Base-by-base conservation (phyloP, 1,140 invertebrate genomes). In the Drosophila baimaii region DNA sequence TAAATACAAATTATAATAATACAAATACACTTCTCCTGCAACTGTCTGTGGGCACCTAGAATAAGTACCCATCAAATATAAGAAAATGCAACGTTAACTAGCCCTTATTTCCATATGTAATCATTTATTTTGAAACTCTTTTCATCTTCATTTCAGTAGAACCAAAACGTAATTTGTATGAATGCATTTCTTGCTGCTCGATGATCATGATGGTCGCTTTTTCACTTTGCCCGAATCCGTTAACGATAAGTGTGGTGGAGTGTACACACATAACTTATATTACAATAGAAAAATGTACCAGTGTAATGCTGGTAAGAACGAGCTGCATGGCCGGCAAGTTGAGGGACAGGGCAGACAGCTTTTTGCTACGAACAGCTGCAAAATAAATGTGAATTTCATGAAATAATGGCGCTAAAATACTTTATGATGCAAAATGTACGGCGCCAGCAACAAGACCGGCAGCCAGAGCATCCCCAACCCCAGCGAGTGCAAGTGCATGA, bases 341-440 rank as follows among this genome's bases (percentile, higher is more conserved):
- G 46, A 54, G 58, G 35, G 55, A 41, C 17, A 21, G 57, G 47
- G 55, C 33, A 71, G 54, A 61, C 66, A 58, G 55, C 49, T 83
- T 83, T 81, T 66, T 71, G 66, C 52, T 44, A 43, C 41, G 63
- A 84, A 63, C 81, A 79, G 77, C 77, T 84, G 77, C 61, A 85
- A 79, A 85, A 85, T 85, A 85, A 85, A 85, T 85, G 81, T 75
- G 78, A 78, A 85, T 85, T 85, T 85, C 78, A 81, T 85, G 70
- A 85, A 85, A 85, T 85, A 85, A 85, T 85, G 74, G 82, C 56
- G 74, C 78, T 71, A 85, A 85, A 85, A 85, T 85, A 76, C 68
- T 81, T 85, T 84, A 84, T 85, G 75, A 85, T 85, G 81, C 74
- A 85, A 85, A 81, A 81, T 85, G 70, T 76, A 85, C 63, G 69